Evolutionary conservation across 2,797 vertebrate species (phyloP), one percentile per base, ranked within the genome.

Genomic region (Malacoctenus gilli): DNA sequence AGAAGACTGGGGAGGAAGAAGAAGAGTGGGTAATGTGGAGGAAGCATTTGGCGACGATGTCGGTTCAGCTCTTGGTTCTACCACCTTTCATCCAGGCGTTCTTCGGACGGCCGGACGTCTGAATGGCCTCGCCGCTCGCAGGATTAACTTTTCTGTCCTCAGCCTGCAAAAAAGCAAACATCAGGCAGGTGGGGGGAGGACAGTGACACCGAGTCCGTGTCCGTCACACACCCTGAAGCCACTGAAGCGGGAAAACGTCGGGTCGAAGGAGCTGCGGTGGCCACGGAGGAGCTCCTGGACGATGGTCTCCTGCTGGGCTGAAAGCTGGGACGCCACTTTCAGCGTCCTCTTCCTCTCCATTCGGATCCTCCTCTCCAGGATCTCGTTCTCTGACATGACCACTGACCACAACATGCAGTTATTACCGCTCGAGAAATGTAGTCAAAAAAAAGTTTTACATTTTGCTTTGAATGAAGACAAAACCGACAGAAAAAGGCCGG

Each of bases 331-430:
- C 0, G 77, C 52, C 3, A 61, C 22, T 0, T 62, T 46, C 0
- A 39, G 47, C 55, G 57, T 67, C 69, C 73, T 92, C 40, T 85
- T 93, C 68, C 46, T 88, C 71, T 75, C 89, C 64, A 93, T 92
- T 21, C 86, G 68, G 46, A 75, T 84, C 30, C 93, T 85, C 19
- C 92, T 80, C 82, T 91, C 79, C 60, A 89, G 58, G 37, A 95
- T 90, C 0, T 89, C 89, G 12, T 87, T 67, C 1, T 93, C 92
- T 0, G 93, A 92, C 94, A 94, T 94, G 79, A 94, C 92, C 89
- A 95, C 93, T 95, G 16, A 3, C 23, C 20, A 39, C 60, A 22
- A 60, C 28, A 46, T n/a, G n/a, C n/a, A n/a, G n/a, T n/a, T n/a
- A n/a, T n/a, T n/a, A n/a, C n/a, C n/a, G n/a, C n/a, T n/a, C n/a